phyloP scores from a whole-genome alignment of 2,888 invertebrate genomes.

The Dione vanillae region DNA sequence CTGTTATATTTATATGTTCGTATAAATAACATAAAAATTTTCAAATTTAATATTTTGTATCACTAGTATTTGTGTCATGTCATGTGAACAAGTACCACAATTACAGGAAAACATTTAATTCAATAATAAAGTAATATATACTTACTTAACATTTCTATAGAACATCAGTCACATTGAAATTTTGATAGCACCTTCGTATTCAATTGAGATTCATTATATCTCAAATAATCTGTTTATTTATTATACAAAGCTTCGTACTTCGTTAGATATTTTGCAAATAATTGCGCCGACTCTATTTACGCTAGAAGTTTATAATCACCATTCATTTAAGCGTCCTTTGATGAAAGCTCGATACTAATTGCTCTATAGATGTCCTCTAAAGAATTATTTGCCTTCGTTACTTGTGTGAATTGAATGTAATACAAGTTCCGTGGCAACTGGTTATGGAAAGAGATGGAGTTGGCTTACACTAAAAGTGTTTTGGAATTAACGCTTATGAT shows the following conservation, averaged over 20 bases:
- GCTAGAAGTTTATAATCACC: constrained; percentile 30
- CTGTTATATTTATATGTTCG: no score
- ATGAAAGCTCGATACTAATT: constrained; percentile 44
- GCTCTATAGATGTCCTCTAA: constrained; percentile 40
- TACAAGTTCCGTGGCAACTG: constrained; percentile 29
- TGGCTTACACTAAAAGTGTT: neutral
- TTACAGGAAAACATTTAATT: no score
- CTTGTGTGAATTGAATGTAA: constrained; percentile 43
- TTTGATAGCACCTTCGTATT: neutral
- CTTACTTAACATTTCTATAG: neutral
- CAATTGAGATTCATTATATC: neutral
- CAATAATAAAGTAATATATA: neutral
- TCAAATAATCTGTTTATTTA: constrained; percentile 7
- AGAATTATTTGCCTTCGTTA: constrained; percentile 37
- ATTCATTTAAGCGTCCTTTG: constrained; percentile 33
- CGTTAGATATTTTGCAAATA: constrained; percentile 17
- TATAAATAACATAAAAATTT: no score
- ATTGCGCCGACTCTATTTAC: constrained; percentile 21
- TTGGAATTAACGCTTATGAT: neutral
- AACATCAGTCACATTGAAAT: neutral
- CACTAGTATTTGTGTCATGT: no score
- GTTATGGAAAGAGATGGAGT: constrained; percentile 1
- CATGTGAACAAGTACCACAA: no score
- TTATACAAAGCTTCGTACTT: constrained; percentile 13
- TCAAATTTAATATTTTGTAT: no score